Conservation (phyloP, 2,888 invertebrate genomes). For the Pseudoips prasinana region DNA sequence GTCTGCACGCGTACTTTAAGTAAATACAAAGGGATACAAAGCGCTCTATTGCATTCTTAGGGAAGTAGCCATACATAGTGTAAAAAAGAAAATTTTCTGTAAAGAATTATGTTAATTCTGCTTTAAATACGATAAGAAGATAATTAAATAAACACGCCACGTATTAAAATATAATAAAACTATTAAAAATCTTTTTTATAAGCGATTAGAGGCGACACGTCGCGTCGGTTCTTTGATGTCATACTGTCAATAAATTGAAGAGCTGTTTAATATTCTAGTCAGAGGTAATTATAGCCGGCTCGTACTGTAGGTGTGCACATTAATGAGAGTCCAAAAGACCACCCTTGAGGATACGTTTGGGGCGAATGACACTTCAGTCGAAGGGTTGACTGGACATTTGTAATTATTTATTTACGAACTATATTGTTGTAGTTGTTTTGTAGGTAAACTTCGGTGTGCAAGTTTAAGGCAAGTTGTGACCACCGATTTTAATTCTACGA, state of each 20-base stretch:
- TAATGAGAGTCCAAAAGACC: slow-evolving; percentile 51
- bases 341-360: slow-evolving; percentile 55
- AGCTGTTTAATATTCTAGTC: slow-evolving; percentile 57
- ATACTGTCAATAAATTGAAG: slow-evolving; percentile 28
- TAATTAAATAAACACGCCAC: not conserved
- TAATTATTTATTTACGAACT: not conserved
- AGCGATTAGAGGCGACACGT: too few relatives aligned
- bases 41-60: too few relatives aligned
- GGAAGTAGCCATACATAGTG: too few relatives aligned
- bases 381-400: slow-evolving; percentile 31
- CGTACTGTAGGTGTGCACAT: slow-evolving; percentile 47
- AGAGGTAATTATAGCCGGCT: slow-evolving; percentile 57
- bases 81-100: too few relatives aligned
- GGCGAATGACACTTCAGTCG: slow-evolving; percentile 42
- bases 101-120: too few relatives aligned
- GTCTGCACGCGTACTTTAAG: too few relatives aligned
- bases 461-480: too few relatives aligned
- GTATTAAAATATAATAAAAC: not conserved
- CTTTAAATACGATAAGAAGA: too few relatives aligned
- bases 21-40: too few relatives aligned
- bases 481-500: too few relatives aligned
- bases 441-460: too few relatives aligned
- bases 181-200: not conserved
- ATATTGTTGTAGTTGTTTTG: too few relatives aligned
- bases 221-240: not conserved